phyloP scores from a whole-genome alignment of 2,113 vertebrate genomes.

The Lepidothrix coronata region DNA sequence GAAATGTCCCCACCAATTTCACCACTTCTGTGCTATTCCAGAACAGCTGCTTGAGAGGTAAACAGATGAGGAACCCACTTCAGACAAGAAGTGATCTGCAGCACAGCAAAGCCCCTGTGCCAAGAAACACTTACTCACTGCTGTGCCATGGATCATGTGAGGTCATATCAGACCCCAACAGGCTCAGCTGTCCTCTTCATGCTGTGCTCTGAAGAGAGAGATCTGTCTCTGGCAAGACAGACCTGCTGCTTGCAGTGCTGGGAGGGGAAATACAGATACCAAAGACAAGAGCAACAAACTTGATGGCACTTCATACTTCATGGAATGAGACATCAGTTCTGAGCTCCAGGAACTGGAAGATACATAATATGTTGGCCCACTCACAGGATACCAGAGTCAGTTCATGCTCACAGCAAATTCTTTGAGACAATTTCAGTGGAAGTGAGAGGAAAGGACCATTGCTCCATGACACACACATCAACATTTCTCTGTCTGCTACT shows the following conservation, averaged over 20 bases:
- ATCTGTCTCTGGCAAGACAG: neutral
- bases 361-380: neutral
- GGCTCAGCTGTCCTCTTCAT: neutral
- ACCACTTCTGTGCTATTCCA: neutral
- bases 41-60: conserved; percentile 2
- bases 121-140: neutral
- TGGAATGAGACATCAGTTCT: neutral
- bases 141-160: neutral
- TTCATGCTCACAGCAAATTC: neutral
- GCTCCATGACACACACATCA: neutral
- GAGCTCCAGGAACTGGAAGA: neutral
- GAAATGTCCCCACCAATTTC: neutral
- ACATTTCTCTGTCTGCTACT: neutral
- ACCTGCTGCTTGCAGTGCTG: neutral
- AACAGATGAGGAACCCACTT: neutral
- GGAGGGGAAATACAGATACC: neutral
- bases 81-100: neutral
- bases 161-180: neutral
- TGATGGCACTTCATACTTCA: neutral
- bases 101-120: neutral
- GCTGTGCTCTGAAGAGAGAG: neutral
- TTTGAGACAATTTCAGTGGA: neutral
- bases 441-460: neutral
- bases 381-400: neutral
- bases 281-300: neutral